A percentile compares a stretch with the other conserved stretches of the same genome.
Conservation (phyloP, 2,113 vertebrate genomes). For the Trematocara unimaculatum region DNA sequence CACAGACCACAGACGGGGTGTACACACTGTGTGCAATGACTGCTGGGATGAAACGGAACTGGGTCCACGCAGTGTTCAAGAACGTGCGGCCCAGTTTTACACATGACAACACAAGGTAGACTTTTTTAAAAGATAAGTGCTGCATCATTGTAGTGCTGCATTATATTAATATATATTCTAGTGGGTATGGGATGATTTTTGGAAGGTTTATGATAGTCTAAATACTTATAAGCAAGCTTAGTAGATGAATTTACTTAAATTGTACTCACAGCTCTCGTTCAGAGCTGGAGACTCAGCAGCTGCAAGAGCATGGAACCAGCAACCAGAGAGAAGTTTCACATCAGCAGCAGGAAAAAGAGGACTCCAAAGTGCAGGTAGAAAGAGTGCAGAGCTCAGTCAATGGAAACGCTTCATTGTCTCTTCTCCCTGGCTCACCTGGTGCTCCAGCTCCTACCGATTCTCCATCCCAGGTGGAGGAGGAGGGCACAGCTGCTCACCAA, state of each 20-base stretch:
- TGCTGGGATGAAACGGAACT: constrained; percentile 83
- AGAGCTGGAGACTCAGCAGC: constrained; percentile 61
- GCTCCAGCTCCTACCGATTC: constrained; percentile 18
- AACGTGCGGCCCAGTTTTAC: constrained; percentile 77
- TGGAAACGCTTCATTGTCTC: not conserved
- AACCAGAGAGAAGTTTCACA: constrained; percentile 82
- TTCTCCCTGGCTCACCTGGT: not conserved
- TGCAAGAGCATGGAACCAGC: constrained; percentile 77
- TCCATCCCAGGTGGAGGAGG: constrained; percentile 57
- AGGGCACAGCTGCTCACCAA: constrained; percentile 25
- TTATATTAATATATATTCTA: not conserved
- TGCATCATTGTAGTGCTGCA: not conserved
- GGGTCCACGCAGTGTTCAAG: constrained; percentile 92
- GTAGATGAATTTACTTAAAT: not conserved
- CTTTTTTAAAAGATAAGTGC: not conserved
- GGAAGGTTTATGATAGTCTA: not conserved
- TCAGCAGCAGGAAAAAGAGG: constrained; percentile 72
- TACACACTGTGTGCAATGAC: constrained; percentile 90
- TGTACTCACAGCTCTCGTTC: constrained; percentile 66
- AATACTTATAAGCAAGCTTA: not conserved
- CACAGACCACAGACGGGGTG: constrained; percentile 83
- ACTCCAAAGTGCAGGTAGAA: not conserved
- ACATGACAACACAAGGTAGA: constrained; percentile 81
- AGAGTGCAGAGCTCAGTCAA: not conserved
- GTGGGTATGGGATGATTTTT: not conserved